Evolutionary conservation across 1,140 invertebrate genomes (phyloP).

Genomic region (Argopecten irradians): DNA sequence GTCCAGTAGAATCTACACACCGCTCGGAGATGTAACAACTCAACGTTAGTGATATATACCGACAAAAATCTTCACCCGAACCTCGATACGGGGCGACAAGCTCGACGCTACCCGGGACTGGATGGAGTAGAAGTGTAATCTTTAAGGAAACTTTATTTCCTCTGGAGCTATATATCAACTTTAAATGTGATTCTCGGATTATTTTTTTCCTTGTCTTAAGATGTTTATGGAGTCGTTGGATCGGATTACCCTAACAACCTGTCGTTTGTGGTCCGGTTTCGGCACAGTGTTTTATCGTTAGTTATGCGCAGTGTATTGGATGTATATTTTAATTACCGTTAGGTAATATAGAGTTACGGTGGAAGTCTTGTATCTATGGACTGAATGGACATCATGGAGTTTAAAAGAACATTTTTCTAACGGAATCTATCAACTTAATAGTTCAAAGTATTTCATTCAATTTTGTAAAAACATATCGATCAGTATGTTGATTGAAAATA

Average conservation of each 20-base stretch:
- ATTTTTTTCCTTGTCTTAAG: background rate
- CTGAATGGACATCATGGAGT: background rate
- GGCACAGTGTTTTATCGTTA: background rate
- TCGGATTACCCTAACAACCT: background rate
- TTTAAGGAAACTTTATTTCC: background rate
- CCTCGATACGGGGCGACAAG: background rate
- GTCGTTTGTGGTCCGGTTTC: background rate
- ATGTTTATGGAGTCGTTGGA: background rate
- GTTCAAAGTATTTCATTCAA: background rate
- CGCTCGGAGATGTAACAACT: background rate
- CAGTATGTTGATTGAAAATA: background rate
- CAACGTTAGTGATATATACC: background rate
- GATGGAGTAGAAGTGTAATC: background rate
- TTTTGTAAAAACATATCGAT: background rate
- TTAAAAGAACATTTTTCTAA: background rate
- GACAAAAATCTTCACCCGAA: background rate
- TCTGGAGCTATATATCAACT: background rate
- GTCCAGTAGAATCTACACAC: background rate
- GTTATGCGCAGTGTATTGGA: background rate
- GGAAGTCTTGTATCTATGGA: background rate
- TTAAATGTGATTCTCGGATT: background rate
- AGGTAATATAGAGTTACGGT: background rate
- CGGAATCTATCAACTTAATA: background rate
- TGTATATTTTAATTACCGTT: background rate
- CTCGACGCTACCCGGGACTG: background rate